Evolutionary conservation across 2,113 vertebrate genomes (phyloP).

Genomic region (Symphodus melops): DNA sequence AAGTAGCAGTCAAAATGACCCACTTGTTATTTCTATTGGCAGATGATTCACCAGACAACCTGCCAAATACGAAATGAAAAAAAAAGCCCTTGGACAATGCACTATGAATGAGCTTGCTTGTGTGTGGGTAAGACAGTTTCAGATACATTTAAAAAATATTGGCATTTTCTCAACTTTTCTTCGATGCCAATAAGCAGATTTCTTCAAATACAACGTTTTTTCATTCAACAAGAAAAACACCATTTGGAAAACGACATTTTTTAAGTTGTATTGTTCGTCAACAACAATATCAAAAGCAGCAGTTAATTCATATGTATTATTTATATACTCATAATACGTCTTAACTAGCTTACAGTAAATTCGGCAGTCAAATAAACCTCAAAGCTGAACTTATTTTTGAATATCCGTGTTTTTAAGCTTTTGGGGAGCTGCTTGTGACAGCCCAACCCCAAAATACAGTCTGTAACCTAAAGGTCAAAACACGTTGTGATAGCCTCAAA

Average conservation of each 20-base stretch:
- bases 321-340: not conserved
- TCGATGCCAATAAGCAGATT: too few species aligned
- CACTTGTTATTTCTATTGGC: slow-evolving; percentile 43
- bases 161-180: slow-evolving; percentile 2
- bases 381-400: not conserved
- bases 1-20: slow-evolving; percentile 30
- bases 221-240: not conserved
- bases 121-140: slow-evolving; percentile 5
- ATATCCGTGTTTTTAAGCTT: not conserved
- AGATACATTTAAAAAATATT: slow-evolving; percentile 3
- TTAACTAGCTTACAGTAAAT: rapidly evolving
- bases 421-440: not conserved
- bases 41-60: slow-evolving; percentile 6
- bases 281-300: rapidly evolving
- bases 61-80: slow-evolving; percentile 41
- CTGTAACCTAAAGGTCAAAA: not conserved
- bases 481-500: not conserved
- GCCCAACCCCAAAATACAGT: not conserved
- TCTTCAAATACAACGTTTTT: too few species aligned
- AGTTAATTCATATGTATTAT: too few species aligned
- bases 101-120: not conserved
- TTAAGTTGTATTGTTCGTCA: not conserved
- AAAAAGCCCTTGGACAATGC: not conserved
- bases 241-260: not conserved
- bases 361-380: not conserved